Conservation (phyloP, 1,140 invertebrate genomes). For the Amphibalanus amphitrite region DNA sequence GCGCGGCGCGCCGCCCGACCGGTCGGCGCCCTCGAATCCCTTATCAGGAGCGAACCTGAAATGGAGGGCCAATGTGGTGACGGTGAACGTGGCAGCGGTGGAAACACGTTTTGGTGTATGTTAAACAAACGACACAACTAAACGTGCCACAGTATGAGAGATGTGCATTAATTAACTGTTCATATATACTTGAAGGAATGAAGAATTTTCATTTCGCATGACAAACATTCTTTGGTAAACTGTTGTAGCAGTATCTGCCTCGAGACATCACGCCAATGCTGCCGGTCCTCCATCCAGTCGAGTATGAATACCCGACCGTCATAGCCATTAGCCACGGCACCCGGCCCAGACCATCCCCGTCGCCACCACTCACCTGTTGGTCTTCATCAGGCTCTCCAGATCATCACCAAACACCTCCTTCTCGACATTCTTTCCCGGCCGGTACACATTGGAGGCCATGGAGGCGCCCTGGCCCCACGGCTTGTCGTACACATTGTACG, state of each 20-base stretch:
- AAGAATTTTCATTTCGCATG: too few species aligned
- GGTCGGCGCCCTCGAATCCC: constrained; percentile 79
- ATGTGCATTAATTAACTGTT: too few species aligned
- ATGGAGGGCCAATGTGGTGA: too few species aligned
- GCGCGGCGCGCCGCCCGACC: constrained; percentile 34
- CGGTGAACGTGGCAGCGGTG: too few species aligned
- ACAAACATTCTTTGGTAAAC: too few species aligned
- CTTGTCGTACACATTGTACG: constrained; percentile 95
- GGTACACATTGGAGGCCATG: constrained; percentile 75
- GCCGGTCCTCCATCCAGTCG: constrained; percentile 7
- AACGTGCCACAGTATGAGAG: too few species aligned
- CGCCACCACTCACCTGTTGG: constrained; percentile 43
- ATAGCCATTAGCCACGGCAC: background rate
- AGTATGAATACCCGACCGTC: background rate
- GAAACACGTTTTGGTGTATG: too few species aligned
- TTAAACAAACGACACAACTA: too few species aligned
- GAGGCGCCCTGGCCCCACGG: constrained; percentile 69
- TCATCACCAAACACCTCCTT: constrained; percentile 82
- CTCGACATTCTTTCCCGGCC: constrained; percentile 74
- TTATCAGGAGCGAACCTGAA: constrained; percentile 89
- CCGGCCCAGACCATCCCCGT: constrained; percentile 8
- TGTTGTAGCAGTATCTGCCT: too few species aligned
- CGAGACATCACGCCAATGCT: too few species aligned
- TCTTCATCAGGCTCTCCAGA: constrained; percentile 67
- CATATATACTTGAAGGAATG: too few species aligned